A percentile compares a stretch with the other conserved stretches of the same genome.
phyloP scores from a whole-genome alignment of 2,113 vertebrate genomes.

The Eulacestoma nigropectus region DNA sequence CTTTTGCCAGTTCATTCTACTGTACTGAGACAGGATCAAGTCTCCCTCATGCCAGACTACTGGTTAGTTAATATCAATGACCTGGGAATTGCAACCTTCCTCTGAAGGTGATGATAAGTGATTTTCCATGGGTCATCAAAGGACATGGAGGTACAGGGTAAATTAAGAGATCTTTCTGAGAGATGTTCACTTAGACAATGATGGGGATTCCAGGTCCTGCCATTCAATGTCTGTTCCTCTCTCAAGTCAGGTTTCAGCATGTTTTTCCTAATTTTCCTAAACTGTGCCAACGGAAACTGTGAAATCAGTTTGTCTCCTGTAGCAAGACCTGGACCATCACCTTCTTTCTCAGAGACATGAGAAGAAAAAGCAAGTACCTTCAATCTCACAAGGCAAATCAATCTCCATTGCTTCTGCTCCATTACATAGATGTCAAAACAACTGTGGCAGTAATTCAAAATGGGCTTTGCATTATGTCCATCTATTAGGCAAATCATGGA shows the following conservation, averaged over 20 bases:
- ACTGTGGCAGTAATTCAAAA: slow-evolving; percentile 27
- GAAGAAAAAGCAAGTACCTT: not conserved
- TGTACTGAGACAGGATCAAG: not conserved
- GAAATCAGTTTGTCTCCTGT: not conserved
- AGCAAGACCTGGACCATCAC: not conserved
- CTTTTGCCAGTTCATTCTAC: not conserved
- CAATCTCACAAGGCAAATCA: not conserved
- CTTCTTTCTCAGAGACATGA: not conserved
- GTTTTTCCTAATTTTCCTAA: not conserved
- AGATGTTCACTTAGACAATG: not conserved
- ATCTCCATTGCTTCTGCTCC: not conserved
- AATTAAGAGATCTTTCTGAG: not conserved
- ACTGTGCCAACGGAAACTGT: fast-evolving
- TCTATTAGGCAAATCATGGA: slow-evolving; percentile 10
- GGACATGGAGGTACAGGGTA: not conserved
- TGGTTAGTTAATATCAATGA: not conserved
- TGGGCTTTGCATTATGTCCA: slow-evolving; percentile 16
- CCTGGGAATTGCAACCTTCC: not conserved
- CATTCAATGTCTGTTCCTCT: not conserved
- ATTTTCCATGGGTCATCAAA: too few relatives aligned
- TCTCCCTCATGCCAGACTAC: not conserved
- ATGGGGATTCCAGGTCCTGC: not conserved
- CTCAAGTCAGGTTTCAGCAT: fast-evolving
- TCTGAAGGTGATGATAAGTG: not conserved
- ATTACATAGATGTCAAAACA: not conserved